A percentile compares a stretch with the other conserved stretches of the same genome.
These are phyloP conservation scores for Heliothis peltigera DNA, from an alignment of 2,888 invertebrate genomes.

Conservation along the genomic window DNA sequence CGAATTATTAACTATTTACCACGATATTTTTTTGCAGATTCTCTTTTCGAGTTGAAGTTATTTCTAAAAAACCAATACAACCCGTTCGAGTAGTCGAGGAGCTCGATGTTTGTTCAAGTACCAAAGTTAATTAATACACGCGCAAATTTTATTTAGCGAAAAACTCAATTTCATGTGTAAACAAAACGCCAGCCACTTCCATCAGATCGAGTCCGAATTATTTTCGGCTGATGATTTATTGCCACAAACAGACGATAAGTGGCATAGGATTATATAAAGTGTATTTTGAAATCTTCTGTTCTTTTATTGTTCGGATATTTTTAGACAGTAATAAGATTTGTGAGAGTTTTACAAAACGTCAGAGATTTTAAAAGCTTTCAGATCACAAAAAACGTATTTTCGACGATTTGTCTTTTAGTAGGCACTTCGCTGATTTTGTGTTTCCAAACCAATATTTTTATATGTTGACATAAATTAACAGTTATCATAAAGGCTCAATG, in stretches of 20 bases:
- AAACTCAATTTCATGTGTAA: constrained; percentile 79
- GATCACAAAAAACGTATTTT: constrained; percentile 17
- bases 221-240: constrained; percentile 66
- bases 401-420: constrained; percentile 45
- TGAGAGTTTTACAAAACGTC: constrained; percentile 27
- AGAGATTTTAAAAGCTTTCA: constrained; percentile 27
- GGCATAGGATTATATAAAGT: constrained; percentile 40
- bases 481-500: constrained; percentile 46
- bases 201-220: constrained; percentile 63
- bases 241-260: constrained; percentile 53
- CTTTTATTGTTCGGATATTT: constrained; percentile 18
- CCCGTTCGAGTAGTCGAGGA: constrained; percentile 60
- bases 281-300: constrained; percentile 25
- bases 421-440: constrained; percentile 45
- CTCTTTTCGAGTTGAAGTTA: constrained; percentile 63
- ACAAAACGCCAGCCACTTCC: constrained; percentile 66
- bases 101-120: constrained; percentile 71
- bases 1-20: constrained; percentile 36
- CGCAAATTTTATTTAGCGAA: constrained; percentile 75
- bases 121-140: constrained; percentile 78
- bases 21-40: constrained; percentile 32
- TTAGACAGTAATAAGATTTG: constrained; percentile 35
- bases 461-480: constrained; percentile 47
- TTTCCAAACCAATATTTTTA: constrained; percentile 49
- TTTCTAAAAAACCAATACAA: constrained; percentile 68